These are phyloP conservation scores for Melanophora roralis DNA, from an alignment of 2,888 invertebrate species.

Conservation along the genomic window DNA sequence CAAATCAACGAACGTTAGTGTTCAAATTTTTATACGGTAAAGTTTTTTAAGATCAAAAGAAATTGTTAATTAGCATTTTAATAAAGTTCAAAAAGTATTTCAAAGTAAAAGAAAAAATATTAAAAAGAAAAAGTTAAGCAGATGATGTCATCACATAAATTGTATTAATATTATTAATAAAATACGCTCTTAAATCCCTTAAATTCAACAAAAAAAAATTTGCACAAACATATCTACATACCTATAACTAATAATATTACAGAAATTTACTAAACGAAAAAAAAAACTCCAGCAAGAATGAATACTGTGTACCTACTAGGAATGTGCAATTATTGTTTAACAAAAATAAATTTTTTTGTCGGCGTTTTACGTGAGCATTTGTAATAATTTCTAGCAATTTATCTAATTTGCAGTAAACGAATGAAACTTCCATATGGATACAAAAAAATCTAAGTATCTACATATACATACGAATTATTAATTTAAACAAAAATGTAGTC, in stretches of 20 bases:
- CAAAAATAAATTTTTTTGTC: not conserved
- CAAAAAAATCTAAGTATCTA: not conserved
- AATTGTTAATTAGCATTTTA: not conserved
- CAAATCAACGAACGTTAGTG: not conserved
- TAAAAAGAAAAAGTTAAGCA: not conserved
- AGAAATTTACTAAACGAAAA: no score
- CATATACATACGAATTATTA: not conserved
- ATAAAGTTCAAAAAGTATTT: not conserved
- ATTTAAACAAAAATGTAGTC: not conserved
- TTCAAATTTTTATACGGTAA: not conserved
- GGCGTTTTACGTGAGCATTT: not conserved
- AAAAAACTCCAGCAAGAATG: no score
- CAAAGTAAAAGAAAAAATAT: not conserved
- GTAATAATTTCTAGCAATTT: slow-evolving; percentile 11
- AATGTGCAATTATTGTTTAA: not conserved
- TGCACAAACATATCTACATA: not conserved
- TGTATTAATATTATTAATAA: slow-evolving; percentile 9
- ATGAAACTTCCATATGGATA: slow-evolving; percentile 1
- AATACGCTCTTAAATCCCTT: not conserved
- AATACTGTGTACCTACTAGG: no score
- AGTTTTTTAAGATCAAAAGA: not conserved
- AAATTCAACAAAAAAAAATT: not conserved
- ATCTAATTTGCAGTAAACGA: not conserved
- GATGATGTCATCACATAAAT: slow-evolving; percentile 43
- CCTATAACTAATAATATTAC: not conserved